phyloP scores from a whole-genome alignment of 2,797 vertebrate genomes.

The Borostomias antarcticus region DNA sequence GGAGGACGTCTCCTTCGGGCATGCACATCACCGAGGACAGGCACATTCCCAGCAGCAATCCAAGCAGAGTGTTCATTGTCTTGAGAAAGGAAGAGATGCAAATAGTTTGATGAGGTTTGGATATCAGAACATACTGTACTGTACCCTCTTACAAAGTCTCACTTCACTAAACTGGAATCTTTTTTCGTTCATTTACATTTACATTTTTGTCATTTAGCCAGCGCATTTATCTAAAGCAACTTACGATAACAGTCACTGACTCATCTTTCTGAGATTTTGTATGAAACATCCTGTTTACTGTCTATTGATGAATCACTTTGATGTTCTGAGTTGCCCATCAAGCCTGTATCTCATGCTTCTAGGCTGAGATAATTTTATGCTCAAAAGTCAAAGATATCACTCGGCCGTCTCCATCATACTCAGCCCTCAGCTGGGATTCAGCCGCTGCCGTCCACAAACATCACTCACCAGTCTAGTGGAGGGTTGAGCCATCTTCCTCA shows the following conservation, averaged over 20 bases:
- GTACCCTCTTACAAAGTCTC: not conserved
- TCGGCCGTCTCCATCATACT: not conserved
- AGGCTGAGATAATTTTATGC: too few species aligned
- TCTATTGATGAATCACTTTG: too few species aligned
- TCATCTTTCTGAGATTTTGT: too few species aligned
- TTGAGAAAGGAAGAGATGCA: conserved; percentile 1
- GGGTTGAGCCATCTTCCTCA: conserved; percentile 17
- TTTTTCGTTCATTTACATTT: not conserved
- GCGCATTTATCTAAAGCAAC: too few species aligned
- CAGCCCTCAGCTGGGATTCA: not conserved
- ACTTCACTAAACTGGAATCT: not conserved
- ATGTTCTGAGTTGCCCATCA: too few species aligned
- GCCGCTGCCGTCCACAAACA: not conserved
- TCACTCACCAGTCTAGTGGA: conserved; percentile 24
- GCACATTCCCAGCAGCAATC: conserved; percentile 20
- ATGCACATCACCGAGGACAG: conserved; percentile 18
- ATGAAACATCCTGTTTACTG: too few species aligned
- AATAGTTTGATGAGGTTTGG: not conserved
- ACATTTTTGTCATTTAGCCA: too few species aligned
- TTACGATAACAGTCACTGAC: too few species aligned
- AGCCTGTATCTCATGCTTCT: too few species aligned
- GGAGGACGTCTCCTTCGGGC: not conserved
- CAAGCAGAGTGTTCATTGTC: conserved; percentile 16
- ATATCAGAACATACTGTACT: not conserved
- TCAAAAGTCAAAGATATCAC: not conserved